phyloP scores from a whole-genome alignment of 1,140 invertebrate species.

The Drosophila watanabei region DNA sequence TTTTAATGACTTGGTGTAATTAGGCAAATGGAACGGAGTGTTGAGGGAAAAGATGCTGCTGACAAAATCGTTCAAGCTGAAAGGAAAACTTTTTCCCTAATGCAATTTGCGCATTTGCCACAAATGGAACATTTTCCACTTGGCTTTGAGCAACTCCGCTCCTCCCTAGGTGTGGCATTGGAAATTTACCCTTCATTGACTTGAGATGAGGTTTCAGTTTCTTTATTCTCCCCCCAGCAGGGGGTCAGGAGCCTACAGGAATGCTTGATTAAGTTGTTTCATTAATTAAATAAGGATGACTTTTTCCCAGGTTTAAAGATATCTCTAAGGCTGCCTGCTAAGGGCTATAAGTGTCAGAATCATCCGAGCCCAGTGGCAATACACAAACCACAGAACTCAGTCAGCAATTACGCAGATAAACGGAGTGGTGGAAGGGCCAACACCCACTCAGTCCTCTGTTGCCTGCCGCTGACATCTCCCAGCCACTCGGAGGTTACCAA shows the following conservation, averaged over 20 bases:
- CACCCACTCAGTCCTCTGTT: constrained; percentile 7
- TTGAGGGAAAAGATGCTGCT: constrained; percentile 17
- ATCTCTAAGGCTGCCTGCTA: background rate
- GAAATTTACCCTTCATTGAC: constrained; percentile 57
- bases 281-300: constrained; percentile 28
- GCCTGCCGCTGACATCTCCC: constrained; percentile 56
- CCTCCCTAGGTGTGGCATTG: constrained; percentile 50
- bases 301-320: constrained; percentile 7
- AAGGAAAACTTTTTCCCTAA: constrained; percentile 78
- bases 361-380: constrained; percentile 34
- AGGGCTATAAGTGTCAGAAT: constrained; percentile 48
- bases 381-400: constrained; percentile 49
- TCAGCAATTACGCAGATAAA: constrained; percentile 52
- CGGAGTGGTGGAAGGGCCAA: background rate
- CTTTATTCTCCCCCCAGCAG: constrained; percentile 29
- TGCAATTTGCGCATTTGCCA: constrained; percentile 80
- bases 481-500: constrained; percentile 37
- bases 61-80: constrained; percentile 73
- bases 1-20: constrained; percentile 78
- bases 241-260: constrained; percentile 1
- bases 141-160: constrained; percentile 29
- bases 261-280: constrained; percentile 55
- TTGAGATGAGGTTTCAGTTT: constrained; percentile 47
- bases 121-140: constrained; percentile 80
- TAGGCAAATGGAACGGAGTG: constrained; percentile 65